Evolutionary conservation across 2,797 vertebrate genomes (phyloP).

Genomic region (Propithecus perrieri): DNA sequence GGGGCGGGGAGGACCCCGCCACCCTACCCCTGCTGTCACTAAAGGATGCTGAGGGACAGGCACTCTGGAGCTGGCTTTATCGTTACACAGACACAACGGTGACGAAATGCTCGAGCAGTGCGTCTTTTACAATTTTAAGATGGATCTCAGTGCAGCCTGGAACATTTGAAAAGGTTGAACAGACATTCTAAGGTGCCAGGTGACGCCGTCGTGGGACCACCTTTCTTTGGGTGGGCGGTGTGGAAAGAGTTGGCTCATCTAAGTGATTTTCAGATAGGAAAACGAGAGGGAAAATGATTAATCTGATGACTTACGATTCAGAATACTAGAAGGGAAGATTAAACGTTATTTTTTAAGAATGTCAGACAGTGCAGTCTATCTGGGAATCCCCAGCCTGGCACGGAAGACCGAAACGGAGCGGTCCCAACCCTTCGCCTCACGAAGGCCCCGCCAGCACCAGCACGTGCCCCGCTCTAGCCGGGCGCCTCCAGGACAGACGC

Average conservation of each 20-base stretch:
- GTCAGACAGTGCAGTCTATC: too few species aligned
- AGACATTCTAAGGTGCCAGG: background rate
- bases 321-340: background rate
- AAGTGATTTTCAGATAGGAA: background rate
- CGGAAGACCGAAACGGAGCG: background rate
- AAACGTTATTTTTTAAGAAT: background rate
- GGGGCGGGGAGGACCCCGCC: too few species aligned
- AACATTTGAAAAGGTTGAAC: too few species aligned
- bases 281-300: too few species aligned
- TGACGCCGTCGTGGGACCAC: fast-evolving
- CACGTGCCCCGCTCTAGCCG: fast-evolving
- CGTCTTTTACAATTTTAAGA: too few species aligned
- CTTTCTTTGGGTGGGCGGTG: background rate
- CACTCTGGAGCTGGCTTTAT: too few species aligned
- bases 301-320: background rate
- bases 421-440: background rate
- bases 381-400: background rate
- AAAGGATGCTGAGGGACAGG: too few species aligned
- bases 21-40: too few species aligned
- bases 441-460: background rate
- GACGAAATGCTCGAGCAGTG: too few species aligned
- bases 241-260: background rate
- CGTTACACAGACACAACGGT: too few species aligned
- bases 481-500: background rate
- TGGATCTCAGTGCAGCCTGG: too few species aligned